Percentiles rank a stretch among this genome's conserved stretches.
Evolutionary conservation across 37 sponge, comb jelly and placozoan genomes (phyloP).

Genomic region (Amphimedon queenslandica): DNA sequence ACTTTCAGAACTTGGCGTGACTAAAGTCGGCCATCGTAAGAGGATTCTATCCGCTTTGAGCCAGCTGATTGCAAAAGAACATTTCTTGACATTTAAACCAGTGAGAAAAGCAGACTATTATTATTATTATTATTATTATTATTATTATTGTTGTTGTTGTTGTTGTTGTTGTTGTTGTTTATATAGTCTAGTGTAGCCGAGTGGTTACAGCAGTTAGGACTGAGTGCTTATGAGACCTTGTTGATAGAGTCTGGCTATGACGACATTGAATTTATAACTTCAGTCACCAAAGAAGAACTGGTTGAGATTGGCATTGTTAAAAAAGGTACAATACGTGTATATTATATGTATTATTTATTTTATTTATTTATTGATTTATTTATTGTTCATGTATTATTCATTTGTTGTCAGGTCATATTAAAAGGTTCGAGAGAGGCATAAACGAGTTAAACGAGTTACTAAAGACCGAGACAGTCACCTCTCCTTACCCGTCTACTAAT

Average conservation of each 20-base stretch:
- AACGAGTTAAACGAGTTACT: slow-evolving; percentile 26
- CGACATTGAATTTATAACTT: slow-evolving; percentile 89
- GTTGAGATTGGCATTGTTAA: slow-evolving; percentile 80
- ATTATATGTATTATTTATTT: not conserved
- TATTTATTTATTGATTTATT: not conserved
- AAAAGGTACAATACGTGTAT: slow-evolving; percentile 28
- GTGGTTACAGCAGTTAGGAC: slow-evolving; percentile 61
- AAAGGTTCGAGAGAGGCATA: slow-evolving; percentile 50
- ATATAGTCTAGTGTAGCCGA: slow-evolving; percentile 44
- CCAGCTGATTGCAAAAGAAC: slow-evolving; percentile 36
- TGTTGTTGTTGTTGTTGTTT: not conserved
- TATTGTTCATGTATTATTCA: not conserved
- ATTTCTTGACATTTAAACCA: slow-evolving; percentile 47
- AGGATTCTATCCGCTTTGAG: slow-evolving; percentile 64
- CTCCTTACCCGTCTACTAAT: not conserved
- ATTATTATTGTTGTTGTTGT: not conserved
- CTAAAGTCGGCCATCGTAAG: slow-evolving; percentile 85
- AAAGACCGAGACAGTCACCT: not conserved
- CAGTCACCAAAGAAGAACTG: slow-evolving; percentile 72
- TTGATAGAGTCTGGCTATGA: slow-evolving; percentile 85
- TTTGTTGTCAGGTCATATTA: slow-evolving; percentile 45
- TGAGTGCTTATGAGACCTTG: slow-evolving; percentile 47
- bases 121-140: not conserved
- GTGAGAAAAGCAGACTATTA: slow-evolving; percentile 14
- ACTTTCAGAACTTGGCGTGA: slow-evolving; percentile 75